These are phyloP conservation scores for Lycia hirtaria DNA, from an alignment of 2,888 invertebrate species.

Conservation along the genomic window DNA sequence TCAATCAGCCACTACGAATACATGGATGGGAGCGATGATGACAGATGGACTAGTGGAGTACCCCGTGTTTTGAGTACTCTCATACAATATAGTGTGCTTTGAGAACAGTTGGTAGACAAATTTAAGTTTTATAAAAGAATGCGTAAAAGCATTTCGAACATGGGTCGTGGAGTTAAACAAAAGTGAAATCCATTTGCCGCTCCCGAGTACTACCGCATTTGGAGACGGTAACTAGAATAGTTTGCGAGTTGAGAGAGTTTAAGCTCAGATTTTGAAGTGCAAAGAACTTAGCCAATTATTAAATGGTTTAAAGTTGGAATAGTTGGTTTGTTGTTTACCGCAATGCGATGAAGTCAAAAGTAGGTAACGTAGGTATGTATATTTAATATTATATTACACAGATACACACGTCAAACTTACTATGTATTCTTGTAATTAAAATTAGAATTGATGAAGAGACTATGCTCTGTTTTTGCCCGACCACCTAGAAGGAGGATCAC, in stretches of 20 bases:
- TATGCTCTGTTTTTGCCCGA: no score
- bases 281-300: conserved; percentile 74
- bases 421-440: no score
- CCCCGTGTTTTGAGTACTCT: not conserved
- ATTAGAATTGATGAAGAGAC: no score
- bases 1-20: conserved; percentile 49
- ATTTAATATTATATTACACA: no score
- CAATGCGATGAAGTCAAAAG: conserved; percentile 11
- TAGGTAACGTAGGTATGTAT: no score
- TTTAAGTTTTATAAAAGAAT: conserved; percentile 13
- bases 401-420: no score
- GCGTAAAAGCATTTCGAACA: conserved; percentile 1
- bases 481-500: no score
- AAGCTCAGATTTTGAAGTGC: conserved; percentile 65
- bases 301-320: conserved; percentile 58
- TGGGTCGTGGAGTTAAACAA: conserved; percentile 17
- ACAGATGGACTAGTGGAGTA: conserved; percentile 30
- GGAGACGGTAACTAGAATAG: conserved; percentile 44
- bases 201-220: conserved; percentile 4
- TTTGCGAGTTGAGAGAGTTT: conserved; percentile 52
- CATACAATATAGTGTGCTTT: not conserved
- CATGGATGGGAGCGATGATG: conserved; percentile 38
- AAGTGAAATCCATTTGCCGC: conserved; percentile 6
- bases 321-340: conserved; percentile 50
- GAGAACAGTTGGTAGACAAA: conserved; percentile 6